Evolutionary conservation across 2,797 vertebrate species (phyloP).

Genomic region (Poecilia picta): DNA sequence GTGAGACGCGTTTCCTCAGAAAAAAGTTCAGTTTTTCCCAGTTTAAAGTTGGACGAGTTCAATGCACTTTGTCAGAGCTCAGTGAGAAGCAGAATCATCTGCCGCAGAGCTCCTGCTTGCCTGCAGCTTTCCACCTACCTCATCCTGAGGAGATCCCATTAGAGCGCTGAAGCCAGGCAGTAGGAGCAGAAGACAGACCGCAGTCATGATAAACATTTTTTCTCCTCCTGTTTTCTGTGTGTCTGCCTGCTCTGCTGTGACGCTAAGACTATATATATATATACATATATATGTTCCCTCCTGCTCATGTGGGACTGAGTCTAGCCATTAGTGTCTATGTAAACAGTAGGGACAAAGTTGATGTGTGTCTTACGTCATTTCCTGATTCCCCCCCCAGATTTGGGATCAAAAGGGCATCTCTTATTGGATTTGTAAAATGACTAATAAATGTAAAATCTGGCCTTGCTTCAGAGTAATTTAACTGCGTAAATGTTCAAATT

Average conservation of each 20-base stretch:
- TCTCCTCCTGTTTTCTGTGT: constrained; percentile 39
- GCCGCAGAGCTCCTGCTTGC: constrained; percentile 44
- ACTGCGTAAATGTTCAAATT: not conserved
- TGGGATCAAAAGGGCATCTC: constrained; percentile 20
- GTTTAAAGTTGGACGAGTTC: constrained; percentile 74
- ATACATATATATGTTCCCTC: constrained; percentile 42
- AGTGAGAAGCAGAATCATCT: constrained; percentile 39
- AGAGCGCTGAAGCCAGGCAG: constrained; percentile 54
- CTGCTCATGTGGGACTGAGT: constrained; percentile 37
- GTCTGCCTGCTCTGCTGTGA: constrained; percentile 49
- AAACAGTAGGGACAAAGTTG: constrained; percentile 72
- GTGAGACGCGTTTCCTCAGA: not conserved
- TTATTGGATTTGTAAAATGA: constrained; percentile 47
- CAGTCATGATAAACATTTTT: constrained; percentile 68
- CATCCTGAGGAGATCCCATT: constrained; percentile 71
- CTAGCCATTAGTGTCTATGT: constrained; percentile 53
- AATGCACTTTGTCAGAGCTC: constrained; percentile 74
- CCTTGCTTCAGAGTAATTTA: constrained; percentile 17
- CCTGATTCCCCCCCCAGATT: not conserved
- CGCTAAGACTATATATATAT: constrained; percentile 11
- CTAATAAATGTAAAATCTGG: constrained; percentile 26
- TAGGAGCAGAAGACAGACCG: constrained; percentile 67
- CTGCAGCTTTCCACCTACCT: constrained; percentile 72
- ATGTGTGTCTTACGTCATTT: constrained; percentile 49
- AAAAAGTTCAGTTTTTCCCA: constrained; percentile 54